Conservation (phyloP, 2,888 invertebrate genomes). For the Aphidoletes aphidimyza region DNA sequence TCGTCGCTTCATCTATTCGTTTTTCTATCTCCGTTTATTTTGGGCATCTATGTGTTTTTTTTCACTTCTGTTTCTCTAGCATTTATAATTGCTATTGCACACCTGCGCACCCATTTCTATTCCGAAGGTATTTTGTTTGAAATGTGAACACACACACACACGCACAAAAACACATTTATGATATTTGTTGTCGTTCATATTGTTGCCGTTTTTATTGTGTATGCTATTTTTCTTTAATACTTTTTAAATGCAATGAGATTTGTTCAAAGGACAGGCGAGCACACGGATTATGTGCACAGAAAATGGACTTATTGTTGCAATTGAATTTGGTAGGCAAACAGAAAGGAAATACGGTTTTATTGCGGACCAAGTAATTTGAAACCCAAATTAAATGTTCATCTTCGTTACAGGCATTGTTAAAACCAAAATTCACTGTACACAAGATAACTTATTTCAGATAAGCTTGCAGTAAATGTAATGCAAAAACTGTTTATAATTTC, state of each 20-base stretch:
- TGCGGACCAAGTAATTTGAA: background rate
- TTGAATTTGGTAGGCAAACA: background rate
- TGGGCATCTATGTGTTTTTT: background rate
- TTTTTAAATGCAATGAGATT: background rate
- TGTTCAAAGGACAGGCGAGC: background rate
- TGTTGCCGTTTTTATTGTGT: background rate
- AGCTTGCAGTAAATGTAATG: slow-evolving; percentile 7
- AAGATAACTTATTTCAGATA: background rate
- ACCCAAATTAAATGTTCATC: background rate
- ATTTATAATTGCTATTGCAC: slow-evolving; percentile 17
- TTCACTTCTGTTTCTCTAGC: background rate
- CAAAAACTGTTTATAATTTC: background rate
- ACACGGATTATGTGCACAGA: background rate
- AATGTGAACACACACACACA: background rate
- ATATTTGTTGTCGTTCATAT: background rate
- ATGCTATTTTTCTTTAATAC: background rate
- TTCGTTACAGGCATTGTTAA: background rate
- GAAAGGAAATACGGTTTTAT: background rate
- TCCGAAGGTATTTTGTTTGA: slow-evolving; percentile 20
- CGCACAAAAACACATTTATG: background rate
- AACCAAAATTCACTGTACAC: background rate
- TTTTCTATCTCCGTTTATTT: background rate
- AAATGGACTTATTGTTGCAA: background rate
- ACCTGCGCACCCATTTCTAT: slow-evolving; percentile 38
- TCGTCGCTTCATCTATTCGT: slow-evolving; percentile 16